Conservation (phyloP, 2,888 invertebrate genomes). For the Drosophila pegasa region DNA sequence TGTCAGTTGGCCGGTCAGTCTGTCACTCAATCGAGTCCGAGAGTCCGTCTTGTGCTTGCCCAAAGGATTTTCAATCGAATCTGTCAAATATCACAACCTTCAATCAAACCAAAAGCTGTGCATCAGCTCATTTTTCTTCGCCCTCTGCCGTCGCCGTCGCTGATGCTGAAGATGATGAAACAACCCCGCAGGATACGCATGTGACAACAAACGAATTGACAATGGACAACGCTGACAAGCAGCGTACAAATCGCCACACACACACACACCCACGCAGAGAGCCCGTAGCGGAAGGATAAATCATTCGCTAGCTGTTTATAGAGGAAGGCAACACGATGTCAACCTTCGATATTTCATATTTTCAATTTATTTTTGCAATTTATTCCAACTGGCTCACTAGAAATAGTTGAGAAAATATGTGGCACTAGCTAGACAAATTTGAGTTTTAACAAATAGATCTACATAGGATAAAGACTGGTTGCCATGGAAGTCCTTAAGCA, state of each 20-base stretch:
- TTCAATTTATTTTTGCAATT: conserved; percentile 76
- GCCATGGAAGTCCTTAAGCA: background rate
- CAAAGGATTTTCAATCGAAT: conserved; percentile 83
- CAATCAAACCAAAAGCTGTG: conserved; percentile 79
- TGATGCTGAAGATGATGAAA: conserved; percentile 64
- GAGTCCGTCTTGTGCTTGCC: conserved; percentile 53
- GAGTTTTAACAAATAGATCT: conserved; percentile 24
- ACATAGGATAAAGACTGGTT: background rate
- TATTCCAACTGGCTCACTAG: conserved; percentile 50
- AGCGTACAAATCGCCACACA: conserved; percentile 47
- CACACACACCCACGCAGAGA: conserved; percentile 6
- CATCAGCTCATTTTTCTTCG: conserved; percentile 69
- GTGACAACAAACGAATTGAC: conserved; percentile 65
- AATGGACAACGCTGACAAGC: conserved; percentile 65
- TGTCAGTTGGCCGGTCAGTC: conserved; percentile 65
- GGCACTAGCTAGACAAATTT: conserved; percentile 3
- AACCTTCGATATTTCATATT: conserved; percentile 69
- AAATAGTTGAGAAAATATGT: conserved; percentile 2
- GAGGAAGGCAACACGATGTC: conserved; percentile 45
- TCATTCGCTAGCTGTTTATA: conserved; percentile 51
- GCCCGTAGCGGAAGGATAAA: conserved; percentile 63
- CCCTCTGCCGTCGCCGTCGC: conserved; percentile 10
- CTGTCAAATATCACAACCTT: conserved; percentile 83
- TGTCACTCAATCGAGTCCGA: conserved; percentile 64
- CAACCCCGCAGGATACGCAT: conserved; percentile 64